phyloP scores from a whole-genome alignment of 37 sponge, comb jelly and placozoan genomes.

The Lycopodina hypogea region DNA sequence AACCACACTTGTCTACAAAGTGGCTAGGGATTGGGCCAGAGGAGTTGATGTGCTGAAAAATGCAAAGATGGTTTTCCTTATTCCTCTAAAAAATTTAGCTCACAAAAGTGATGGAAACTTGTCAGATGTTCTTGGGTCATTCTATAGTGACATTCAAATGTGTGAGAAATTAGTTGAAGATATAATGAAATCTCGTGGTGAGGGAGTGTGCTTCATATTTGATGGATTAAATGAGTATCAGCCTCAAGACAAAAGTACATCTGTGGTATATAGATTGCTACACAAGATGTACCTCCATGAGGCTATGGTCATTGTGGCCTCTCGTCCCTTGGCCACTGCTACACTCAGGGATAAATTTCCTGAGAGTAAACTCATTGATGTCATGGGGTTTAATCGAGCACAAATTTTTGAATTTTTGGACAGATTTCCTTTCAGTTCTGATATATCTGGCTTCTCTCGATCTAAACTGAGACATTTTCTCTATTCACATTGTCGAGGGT shows the following conservation, averaged over 20 bases:
- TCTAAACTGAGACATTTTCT: no score
- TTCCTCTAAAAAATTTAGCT: slow-evolving; percentile 1
- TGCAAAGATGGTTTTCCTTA: slow-evolving; percentile 7
- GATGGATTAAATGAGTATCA: slow-evolving; percentile 61
- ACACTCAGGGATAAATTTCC: neutral
- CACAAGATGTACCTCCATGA: neutral
- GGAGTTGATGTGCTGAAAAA: neutral
- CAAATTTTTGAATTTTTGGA: slow-evolving; percentile 15
- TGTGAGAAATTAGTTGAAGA: neutral
- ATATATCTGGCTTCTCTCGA: no score
- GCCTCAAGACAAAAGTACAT: neutral
- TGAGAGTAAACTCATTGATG: neutral
- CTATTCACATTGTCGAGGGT: no score
- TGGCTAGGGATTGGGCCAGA: slow-evolving; percentile 29
- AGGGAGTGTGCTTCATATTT: slow-evolving; percentile 37
- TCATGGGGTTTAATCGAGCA: slow-evolving; percentile 12
- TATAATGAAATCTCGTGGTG: slow-evolving; percentile 1
- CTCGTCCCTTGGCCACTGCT: slow-evolving; percentile 22
- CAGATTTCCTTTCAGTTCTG: neutral
- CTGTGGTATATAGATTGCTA: neutral
- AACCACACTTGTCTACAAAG: slow-evolving; percentile 20
- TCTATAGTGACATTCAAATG: neutral
- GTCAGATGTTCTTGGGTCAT: neutral
- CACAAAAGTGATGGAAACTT: neutral
- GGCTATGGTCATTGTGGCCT: slow-evolving; percentile 12